A percentile compares a stretch with the other conserved stretches of the same genome.
phyloP scores from a whole-genome alignment of 2,113 vertebrate species.

The Macrotis lagotis region DNA sequence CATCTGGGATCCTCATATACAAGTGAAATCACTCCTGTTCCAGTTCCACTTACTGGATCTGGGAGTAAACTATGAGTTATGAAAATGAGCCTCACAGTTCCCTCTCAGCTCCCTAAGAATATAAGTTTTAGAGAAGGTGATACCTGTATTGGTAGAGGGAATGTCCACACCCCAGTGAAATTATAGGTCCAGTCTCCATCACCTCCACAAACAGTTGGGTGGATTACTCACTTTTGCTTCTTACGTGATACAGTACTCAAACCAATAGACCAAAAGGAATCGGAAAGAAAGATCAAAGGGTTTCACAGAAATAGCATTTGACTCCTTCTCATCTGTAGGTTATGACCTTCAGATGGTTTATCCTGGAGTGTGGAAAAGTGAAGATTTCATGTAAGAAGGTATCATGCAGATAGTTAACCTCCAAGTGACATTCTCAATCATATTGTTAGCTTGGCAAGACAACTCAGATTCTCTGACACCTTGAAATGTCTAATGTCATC shows the following conservation, averaged over 20 bases:
- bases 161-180: neutral
- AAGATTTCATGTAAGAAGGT: neutral
- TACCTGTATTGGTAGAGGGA: neutral
- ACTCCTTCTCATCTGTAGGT: neutral
- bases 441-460: neutral
- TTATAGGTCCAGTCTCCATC: neutral
- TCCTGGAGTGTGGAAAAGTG: neutral
- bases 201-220: neutral
- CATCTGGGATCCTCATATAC: neutral
- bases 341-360: neutral
- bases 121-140: neutral
- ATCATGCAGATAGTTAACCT: neutral
- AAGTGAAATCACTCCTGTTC: neutral
- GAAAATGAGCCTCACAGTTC: too few species aligned
- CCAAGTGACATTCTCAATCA: neutral
- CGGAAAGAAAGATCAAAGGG: neutral
- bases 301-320: neutral
- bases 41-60: neutral
- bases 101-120: neutral
- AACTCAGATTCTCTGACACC: neutral
- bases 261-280: neutral
- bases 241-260: neutral
- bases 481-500: neutral
- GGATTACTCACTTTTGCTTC: neutral
- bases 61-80: neutral